Evolutionary conservation across 1,140 invertebrate genomes (phyloP).

Genomic region (Microvelia longipes): DNA sequence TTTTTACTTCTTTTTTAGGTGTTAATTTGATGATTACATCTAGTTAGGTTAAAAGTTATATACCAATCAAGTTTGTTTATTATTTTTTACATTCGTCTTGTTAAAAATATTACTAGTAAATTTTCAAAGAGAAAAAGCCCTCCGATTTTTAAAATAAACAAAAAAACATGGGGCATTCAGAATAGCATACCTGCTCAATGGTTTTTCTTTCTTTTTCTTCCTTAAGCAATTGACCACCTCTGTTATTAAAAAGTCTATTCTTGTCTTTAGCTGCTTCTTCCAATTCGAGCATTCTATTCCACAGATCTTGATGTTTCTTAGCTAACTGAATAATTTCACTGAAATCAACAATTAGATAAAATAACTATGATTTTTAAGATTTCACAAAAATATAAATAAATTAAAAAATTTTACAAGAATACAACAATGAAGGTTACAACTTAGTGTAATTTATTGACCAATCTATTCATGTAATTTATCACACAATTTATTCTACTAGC

Average conservation of each 20-base stretch:
- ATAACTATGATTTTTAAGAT: background rate
- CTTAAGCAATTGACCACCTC: conserved; percentile 61
- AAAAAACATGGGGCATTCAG: too few relatives aligned
- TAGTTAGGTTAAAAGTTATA: too few relatives aligned
- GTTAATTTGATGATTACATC: too few relatives aligned
- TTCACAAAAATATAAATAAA: conserved; percentile 37
- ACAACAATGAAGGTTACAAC: background rate
- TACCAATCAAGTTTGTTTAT: too few relatives aligned
- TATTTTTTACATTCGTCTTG: too few relatives aligned
- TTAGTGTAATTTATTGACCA: background rate
- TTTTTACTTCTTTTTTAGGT: too few relatives aligned
- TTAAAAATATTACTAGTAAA: too few relatives aligned
- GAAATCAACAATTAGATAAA: background rate
- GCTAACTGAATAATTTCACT: conserved; percentile 46
- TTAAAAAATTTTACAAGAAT: background rate
- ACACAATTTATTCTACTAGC: too few relatives aligned
- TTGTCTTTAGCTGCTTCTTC: conserved; percentile 55
- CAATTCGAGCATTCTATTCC: conserved; percentile 49
- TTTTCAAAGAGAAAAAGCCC: too few relatives aligned
- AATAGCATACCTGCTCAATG: conserved; percentile 36
- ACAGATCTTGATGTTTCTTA: conserved; percentile 41
- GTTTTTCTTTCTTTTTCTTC: conserved; percentile 73
- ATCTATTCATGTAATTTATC: too few relatives aligned
- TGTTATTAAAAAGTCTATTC: conserved; percentile 56
- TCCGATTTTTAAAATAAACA: too few relatives aligned